phyloP scores from a whole-genome alignment of 2,888 invertebrate species.

The Polydrusus cervinus region DNA sequence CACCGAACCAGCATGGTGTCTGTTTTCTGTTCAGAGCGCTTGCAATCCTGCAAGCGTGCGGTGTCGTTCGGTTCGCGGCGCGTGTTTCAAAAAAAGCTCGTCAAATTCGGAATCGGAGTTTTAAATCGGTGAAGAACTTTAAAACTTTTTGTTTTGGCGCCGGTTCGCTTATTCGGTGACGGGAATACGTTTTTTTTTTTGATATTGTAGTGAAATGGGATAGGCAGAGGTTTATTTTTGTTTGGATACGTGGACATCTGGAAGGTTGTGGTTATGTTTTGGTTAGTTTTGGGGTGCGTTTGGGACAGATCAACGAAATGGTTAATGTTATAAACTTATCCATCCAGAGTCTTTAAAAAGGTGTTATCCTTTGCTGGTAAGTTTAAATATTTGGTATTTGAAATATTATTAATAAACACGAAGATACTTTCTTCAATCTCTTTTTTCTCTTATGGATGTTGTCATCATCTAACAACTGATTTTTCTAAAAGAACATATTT shows the following conservation, averaged over 20 bases:
- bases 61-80: background rate
- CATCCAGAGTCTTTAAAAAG: no score
- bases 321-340: no score
- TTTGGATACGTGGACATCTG: conserved; percentile 2
- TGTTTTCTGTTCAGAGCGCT: conserved; percentile 8
- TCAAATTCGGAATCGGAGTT: background rate
- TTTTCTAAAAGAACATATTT: no score
- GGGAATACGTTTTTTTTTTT: background rate
- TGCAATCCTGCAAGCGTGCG: conserved; percentile 13
- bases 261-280: background rate
- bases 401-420: no score
- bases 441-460: no score
- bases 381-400: no score
- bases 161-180: background rate
- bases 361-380: no score
- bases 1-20: conserved; percentile 15
- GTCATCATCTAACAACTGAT: no score
- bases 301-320: background rate
- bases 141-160: conserved; percentile 5
- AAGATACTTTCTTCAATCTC: no score
- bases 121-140: background rate
- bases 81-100: conserved; percentile 5
- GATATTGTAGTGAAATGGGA: background rate
- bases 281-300: background rate
- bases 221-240: background rate